Conservation (phyloP, 2,888 invertebrate species). For the Drosophila greeni region DNA sequence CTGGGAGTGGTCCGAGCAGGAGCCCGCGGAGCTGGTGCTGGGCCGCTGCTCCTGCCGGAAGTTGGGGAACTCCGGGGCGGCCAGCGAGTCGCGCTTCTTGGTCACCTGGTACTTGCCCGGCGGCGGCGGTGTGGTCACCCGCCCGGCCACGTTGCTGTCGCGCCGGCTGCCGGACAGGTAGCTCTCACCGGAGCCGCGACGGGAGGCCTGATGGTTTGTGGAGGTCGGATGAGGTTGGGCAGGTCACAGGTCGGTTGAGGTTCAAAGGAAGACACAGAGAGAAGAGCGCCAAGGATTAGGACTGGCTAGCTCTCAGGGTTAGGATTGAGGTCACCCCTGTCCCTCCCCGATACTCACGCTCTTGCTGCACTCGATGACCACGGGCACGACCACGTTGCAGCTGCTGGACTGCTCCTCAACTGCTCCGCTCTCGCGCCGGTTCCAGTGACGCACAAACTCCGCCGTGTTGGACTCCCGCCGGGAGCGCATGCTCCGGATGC, state of each 20-base stretch:
- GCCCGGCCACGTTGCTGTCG: constrained; percentile 81
- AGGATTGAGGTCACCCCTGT: neutral
- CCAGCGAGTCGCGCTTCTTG: constrained; percentile 82
- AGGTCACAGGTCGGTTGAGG: neutral
- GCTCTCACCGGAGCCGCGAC: constrained; percentile 84
- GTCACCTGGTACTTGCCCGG: constrained; percentile 83
- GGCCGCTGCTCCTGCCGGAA: constrained; percentile 83
- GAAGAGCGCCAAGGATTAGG: constrained; percentile 6
- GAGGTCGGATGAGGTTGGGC: neutral
- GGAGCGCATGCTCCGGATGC: constrained; percentile 87
- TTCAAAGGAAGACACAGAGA: constrained; percentile 1
- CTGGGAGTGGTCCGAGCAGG: constrained; percentile 81
- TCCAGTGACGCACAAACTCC: constrained; percentile 86
- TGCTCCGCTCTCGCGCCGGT: constrained; percentile 83
- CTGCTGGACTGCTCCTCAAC: constrained; percentile 74
- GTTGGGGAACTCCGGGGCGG: constrained; percentile 80
- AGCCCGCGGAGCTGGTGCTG: constrained; percentile 86
- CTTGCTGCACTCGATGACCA: constrained; percentile 64
- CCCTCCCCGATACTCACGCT: constrained; percentile 58
- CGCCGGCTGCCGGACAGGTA: constrained; percentile 84
- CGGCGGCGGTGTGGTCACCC: constrained; percentile 80
- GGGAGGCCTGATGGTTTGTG: constrained; percentile 68
- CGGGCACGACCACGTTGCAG: constrained; percentile 55
- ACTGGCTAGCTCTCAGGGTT: neutral
- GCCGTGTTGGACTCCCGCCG: constrained; percentile 87